phyloP scores from a whole-genome alignment of 53 echinoderm and acorn worm species.

The Patiria pectinifera region DNA sequence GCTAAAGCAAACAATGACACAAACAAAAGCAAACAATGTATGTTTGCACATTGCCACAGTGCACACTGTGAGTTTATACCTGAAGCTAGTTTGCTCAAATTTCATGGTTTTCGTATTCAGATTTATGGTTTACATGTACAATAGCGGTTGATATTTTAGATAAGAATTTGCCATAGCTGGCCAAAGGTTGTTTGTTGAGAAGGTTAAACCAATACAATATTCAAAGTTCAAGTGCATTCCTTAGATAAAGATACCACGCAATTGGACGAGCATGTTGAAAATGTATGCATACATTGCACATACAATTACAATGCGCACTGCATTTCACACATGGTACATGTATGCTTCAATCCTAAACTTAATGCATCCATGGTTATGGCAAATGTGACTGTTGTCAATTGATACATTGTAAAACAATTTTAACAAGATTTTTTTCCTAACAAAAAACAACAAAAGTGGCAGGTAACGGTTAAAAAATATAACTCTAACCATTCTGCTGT shows the following conservation, averaged over 20 bases:
- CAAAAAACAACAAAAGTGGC: too few species aligned
- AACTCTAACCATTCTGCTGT: too few species aligned
- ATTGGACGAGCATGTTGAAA: too few species aligned
- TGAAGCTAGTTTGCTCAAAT: background rate
- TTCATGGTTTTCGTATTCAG: background rate
- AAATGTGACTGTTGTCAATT: too few species aligned
- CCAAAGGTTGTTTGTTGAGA: background rate
- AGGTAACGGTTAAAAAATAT: too few species aligned
- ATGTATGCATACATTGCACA: too few species aligned
- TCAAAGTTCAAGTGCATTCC: background rate
- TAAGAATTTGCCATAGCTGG: background rate
- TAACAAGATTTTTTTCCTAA: too few species aligned
- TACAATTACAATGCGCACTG: too few species aligned
- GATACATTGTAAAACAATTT: too few species aligned
- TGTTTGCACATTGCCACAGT: background rate
- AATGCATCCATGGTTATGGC: too few species aligned
- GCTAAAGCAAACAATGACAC: background rate
- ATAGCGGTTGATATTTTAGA: background rate
- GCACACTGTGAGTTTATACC: background rate
- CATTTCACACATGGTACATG: too few species aligned
- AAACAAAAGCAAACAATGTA: background rate
- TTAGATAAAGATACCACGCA: background rate
- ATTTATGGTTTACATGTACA: background rate
- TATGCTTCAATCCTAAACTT: too few species aligned
- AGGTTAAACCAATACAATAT: constrained; percentile 16